These are phyloP conservation scores for Drosophila kuntzei DNA, from an alignment of 2,888 invertebrate genomes.

Conservation along the genomic window DNA sequence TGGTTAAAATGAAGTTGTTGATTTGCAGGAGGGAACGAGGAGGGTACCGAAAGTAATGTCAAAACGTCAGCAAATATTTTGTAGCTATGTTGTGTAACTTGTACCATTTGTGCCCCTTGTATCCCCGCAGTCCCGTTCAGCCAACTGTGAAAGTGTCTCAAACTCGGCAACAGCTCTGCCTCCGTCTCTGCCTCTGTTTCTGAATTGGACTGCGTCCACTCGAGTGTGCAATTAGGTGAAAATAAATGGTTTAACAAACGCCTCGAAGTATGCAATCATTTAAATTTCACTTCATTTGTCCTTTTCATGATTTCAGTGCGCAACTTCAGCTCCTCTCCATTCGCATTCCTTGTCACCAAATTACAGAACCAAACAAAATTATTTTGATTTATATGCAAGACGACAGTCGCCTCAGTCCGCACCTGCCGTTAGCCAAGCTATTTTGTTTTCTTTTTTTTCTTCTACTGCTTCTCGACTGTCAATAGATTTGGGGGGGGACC, in stretches of 20 bases:
- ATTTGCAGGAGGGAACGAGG: background rate
- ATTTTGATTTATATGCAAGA: constrained; percentile 81
- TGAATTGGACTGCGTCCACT: constrained; percentile 57
- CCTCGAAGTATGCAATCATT: constrained; percentile 81
- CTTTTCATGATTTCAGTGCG: constrained; percentile 70
- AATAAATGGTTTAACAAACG: constrained; percentile 82
- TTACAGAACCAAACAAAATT: constrained; percentile 79
- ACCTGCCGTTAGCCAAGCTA: constrained; percentile 51
- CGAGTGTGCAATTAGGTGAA: constrained; percentile 82
- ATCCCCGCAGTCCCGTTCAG: constrained; percentile 15
- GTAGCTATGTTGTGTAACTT: constrained; percentile 54
- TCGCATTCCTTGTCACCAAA: constrained; percentile 61
- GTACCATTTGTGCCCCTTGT: too few species aligned
- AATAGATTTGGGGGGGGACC: constrained; percentile 59
- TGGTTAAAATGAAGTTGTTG: constrained; percentile 37
- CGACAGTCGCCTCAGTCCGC: constrained; percentile 26
- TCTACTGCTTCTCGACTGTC: constrained; percentile 47
- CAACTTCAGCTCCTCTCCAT: background rate
- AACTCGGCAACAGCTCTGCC: background rate
- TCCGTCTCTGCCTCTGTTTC: background rate
- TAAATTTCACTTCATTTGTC: constrained; percentile 82
- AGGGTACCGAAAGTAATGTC: constrained; percentile 18
- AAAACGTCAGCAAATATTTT: constrained; percentile 73
- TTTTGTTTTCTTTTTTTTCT: constrained; percentile 9
- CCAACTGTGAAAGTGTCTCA: constrained; percentile 63